Evolutionary conservation across 2,113 vertebrate species (phyloP).

Genomic region (Excalfactoria chinensis): DNA sequence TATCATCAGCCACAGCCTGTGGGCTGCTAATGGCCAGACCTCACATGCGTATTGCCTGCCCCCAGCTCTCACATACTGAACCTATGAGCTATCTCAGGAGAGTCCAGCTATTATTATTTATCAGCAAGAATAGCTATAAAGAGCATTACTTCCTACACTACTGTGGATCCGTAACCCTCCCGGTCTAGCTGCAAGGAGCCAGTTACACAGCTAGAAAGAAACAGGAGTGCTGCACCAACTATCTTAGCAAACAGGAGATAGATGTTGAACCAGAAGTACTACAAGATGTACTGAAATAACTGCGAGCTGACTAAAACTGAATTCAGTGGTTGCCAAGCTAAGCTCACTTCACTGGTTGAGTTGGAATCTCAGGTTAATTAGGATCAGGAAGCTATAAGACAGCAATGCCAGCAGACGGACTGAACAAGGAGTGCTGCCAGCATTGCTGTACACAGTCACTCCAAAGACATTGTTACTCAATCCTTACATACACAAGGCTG

Average conservation of each 20-base stretch:
- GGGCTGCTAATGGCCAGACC: neutral
- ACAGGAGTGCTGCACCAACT: neutral
- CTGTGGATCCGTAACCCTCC: neutral
- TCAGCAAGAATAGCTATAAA: neutral
- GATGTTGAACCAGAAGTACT: neutral
- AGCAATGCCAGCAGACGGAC: neutral
- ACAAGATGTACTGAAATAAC: neutral
- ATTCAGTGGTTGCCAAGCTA: neutral
- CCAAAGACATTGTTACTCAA: neutral
- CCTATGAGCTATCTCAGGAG: neutral
- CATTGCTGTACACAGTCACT: neutral
- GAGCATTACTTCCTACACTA: neutral
- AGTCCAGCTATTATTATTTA: neutral
- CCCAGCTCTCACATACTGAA: neutral
- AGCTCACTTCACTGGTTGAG: neutral
- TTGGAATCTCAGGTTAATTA: neutral
- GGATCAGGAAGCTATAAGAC: neutral
- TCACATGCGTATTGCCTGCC: accelerated
- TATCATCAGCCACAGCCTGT: accelerated
- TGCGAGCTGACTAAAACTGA: neutral
- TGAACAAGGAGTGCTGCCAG: neutral
- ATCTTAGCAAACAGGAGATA: neutral
- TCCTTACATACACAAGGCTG: neutral
- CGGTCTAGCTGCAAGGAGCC: neutral
- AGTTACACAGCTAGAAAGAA: neutral